Percentiles rank a stretch among this genome's conserved stretches.
These are phyloP conservation scores for Hippoglossus stenolepis DNA, from an alignment of 2,113 vertebrate species.

Conservation along the genomic window DNA sequence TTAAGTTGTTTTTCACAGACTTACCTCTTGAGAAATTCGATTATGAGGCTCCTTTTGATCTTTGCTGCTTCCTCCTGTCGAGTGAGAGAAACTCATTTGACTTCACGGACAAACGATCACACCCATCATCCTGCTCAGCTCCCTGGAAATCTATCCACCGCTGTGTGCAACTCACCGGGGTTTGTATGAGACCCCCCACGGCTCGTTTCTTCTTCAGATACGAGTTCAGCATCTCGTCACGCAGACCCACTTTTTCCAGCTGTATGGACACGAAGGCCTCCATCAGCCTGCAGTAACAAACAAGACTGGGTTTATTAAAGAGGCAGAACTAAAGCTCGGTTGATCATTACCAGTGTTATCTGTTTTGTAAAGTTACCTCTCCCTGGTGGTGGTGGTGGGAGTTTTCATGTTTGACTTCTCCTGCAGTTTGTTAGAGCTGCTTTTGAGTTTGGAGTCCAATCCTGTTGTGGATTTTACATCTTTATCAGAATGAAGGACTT, in stretches of 20 bases:
- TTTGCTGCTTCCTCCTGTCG: conserved; percentile 79
- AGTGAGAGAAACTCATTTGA: conserved; percentile 25
- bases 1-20: conserved; percentile 17
- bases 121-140: conserved; percentile 25
- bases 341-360: neutral
- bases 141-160: neutral
- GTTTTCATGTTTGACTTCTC: neutral
- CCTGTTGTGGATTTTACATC: conserved; percentile 34
- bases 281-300: conserved; percentile 64
- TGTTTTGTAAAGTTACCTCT: conserved; percentile 34
- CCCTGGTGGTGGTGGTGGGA: neutral
- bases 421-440: neutral
- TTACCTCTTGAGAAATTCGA: conserved; percentile 82
- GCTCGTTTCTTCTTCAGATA: conserved; percentile 78
- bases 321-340: neutral
- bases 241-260: conserved; percentile 78
- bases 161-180: conserved; percentile 65
- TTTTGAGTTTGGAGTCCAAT: conserved; percentile 46
- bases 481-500: conserved; percentile 27
- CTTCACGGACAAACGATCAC: conserved; percentile 22
- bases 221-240: conserved; percentile 78
- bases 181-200: conserved; percentile 61
- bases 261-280: conserved; percentile 85
- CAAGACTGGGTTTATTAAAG: conserved; percentile 11
- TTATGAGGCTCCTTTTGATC: conserved; percentile 80